Evolutionary conservation across 2,888 invertebrate species (phyloP).

Genomic region (Gymnoscelis rufifasciata): DNA sequence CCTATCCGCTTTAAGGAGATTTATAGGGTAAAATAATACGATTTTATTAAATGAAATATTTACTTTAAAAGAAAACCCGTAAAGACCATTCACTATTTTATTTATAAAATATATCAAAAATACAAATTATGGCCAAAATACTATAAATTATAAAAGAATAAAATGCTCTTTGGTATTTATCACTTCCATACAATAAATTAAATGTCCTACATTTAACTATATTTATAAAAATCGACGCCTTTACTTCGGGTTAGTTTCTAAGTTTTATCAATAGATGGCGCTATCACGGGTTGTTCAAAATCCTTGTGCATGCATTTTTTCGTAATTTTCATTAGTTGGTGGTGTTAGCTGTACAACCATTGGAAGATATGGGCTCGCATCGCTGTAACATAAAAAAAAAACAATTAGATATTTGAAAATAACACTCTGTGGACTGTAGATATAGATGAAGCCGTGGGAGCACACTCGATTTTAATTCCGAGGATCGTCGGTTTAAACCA

Average conservation of each 20-base stretch:
- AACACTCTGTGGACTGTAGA: too few species aligned
- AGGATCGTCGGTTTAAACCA: too few species aligned
- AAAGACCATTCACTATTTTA: constrained; percentile 11
- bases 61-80: constrained; percentile 24
- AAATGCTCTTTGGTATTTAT: constrained; percentile 18
- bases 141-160: background rate
- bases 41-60: constrained; percentile 7
- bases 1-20: too few species aligned
- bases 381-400: constrained; percentile 34
- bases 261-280: constrained; percentile 22
- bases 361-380: constrained; percentile 36
- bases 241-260: background rate
- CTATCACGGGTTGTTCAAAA: constrained; percentile 21
- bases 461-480: too few species aligned
- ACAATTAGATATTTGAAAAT: background rate
- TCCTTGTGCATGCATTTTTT: background rate
- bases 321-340: constrained; percentile 9
- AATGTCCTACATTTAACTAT: background rate
- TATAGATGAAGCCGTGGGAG: too few species aligned
- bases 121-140: constrained; percentile 14
- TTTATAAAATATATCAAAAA: constrained; percentile 5
- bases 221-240: background rate
- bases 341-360: constrained; percentile 37
- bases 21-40: constrained; percentile 1
- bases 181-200: constrained; percentile 5